Percentiles rank a stretch among this genome's conserved stretches.
phyloP scores from a whole-genome alignment of 2,797 vertebrate genomes.

The Hippocampus kuda region DNA sequence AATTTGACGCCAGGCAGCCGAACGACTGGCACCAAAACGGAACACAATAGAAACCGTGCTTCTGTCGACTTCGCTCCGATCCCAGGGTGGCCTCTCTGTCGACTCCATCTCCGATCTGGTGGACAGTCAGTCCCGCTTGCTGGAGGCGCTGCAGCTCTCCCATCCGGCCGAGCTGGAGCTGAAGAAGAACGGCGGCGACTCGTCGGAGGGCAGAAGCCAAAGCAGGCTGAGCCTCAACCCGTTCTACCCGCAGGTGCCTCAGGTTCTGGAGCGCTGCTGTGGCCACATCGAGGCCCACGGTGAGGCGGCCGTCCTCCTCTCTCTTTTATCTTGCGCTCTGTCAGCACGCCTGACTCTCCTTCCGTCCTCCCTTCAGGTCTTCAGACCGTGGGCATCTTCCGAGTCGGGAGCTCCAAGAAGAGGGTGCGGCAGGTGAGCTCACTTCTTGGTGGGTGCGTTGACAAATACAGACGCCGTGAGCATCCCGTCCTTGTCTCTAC shows the following conservation, averaged over 20 bases:
- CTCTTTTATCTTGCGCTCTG: too few species aligned
- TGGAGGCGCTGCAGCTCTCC: constrained; percentile 87
- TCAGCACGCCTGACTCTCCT: neutral
- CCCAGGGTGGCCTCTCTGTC: constrained; percentile 80
- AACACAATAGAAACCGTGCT: neutral
- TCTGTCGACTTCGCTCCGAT: neutral
- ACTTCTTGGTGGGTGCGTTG: neutral
- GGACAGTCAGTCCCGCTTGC: constrained; percentile 73
- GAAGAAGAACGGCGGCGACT: constrained; percentile 43
- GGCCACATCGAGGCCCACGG: constrained; percentile 76
- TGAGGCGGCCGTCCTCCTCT: constrained; percentile 41
- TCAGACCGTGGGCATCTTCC: constrained; percentile 82
- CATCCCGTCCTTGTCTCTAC: constrained; percentile 29
- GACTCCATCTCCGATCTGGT: constrained; percentile 85
- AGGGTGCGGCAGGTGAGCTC: constrained; percentile 79
- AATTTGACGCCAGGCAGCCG: too few species aligned
- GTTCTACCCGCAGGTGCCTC: constrained; percentile 80
- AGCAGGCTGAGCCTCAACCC: constrained; percentile 82
- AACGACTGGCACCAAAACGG: neutral
- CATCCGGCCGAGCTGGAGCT: constrained; percentile 74
- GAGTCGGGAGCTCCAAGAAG: constrained; percentile 81
- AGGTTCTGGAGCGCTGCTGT: constrained; percentile 82
- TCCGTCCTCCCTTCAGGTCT: constrained; percentile 68
- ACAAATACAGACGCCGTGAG: neutral
- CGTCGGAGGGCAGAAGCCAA: constrained; percentile 55